phyloP scores from a whole-genome alignment of 2,113 vertebrate genomes.

The Platichthys stellatus region DNA sequence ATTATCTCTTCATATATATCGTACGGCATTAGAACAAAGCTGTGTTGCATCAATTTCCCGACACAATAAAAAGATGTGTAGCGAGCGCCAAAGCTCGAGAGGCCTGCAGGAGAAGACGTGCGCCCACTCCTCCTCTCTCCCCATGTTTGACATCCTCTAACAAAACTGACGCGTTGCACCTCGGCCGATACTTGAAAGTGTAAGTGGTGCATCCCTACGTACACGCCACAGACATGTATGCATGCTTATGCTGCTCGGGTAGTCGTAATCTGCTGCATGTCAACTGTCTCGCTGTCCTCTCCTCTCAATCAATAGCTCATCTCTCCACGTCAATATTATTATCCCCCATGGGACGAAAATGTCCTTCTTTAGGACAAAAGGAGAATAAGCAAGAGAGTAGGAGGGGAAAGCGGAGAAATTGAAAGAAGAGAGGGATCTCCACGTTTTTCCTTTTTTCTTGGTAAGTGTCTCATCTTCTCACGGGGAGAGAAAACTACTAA shows the following conservation, averaged over 20 bases:
- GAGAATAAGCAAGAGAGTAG: slow-evolving; percentile 50
- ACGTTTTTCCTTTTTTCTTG: not conserved
- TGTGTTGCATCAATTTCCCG: slow-evolving; percentile 63
- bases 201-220: not conserved
- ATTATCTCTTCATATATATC: slow-evolving; percentile 69
- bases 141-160: slow-evolving; percentile 33
- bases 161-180: slow-evolving; percentile 40
- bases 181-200: slow-evolving; percentile 10
- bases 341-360: slow-evolving; percentile 65
- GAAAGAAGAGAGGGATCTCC: slow-evolving; percentile 9
- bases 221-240: slow-evolving; percentile 21
- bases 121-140: slow-evolving; percentile 16
- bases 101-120: slow-evolving; percentile 30
- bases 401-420: slow-evolving; percentile 13
- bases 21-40: slow-evolving; percentile 61
- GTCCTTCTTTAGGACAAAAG: slow-evolving; percentile 70
- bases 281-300: slow-evolving; percentile 57
- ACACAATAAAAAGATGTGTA: slow-evolving; percentile 53
- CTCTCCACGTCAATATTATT: slow-evolving; percentile 69
- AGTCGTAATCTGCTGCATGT: slow-evolving; percentile 45
- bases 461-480: not conserved
- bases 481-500: not conserved
- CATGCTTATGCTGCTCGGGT: slow-evolving; percentile 10
- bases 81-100: slow-evolving; percentile 48
- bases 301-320: slow-evolving; percentile 75